Evolutionary conservation across 2,113 vertebrate genomes (phyloP).

Genomic region (Platysternon megacephalum): DNA sequence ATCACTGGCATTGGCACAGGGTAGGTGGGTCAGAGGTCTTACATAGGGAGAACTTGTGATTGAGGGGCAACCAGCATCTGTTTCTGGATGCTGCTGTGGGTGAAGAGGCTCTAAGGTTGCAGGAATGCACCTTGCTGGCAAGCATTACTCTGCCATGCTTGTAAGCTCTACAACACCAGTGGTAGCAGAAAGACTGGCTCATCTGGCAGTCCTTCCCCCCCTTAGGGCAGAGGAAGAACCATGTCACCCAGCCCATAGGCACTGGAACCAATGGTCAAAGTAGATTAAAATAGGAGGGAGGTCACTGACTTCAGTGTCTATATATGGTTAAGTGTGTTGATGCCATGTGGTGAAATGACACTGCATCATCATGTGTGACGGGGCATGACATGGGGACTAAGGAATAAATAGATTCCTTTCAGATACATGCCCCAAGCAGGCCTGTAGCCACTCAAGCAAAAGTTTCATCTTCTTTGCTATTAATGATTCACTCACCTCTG

Average conservation of each 20-base stretch:
- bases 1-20: not conserved
- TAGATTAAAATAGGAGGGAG: not conserved
- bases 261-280: not conserved
- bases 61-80: not conserved
- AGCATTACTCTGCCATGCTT: fast-evolving
- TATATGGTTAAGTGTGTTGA: not conserved
- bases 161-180: fast-evolving
- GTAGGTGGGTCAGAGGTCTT: not conserved
- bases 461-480: not conserved
- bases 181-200: not conserved
- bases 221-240: not conserved
- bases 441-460: not conserved
- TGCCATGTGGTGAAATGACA: not conserved
- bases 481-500: not conserved
- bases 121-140: not conserved
- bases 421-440: not conserved
- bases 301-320: not conserved
- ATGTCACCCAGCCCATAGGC: not conserved
- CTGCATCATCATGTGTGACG: not conserved
- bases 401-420: no score
- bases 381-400: not conserved
- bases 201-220: not conserved
- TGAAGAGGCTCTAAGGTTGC: not conserved
- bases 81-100: not conserved
- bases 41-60: fast-evolving